These are phyloP conservation scores for Upupa epops DNA, from an alignment of 2,113 vertebrate species.

Conservation along the genomic window DNA sequence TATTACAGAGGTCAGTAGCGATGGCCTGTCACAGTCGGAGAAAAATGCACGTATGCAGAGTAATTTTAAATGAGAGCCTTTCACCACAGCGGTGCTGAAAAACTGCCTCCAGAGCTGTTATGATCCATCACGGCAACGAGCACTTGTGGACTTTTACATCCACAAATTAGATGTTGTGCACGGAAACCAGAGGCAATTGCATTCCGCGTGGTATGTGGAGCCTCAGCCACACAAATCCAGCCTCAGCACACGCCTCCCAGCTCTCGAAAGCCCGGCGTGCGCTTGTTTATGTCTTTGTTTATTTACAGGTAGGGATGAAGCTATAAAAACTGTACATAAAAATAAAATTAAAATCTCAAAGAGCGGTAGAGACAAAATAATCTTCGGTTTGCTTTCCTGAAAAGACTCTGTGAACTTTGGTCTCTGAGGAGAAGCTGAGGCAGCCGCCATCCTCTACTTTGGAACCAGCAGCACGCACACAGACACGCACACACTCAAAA, in stretches of 20 bases:
- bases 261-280: neutral
- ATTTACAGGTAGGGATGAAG: neutral
- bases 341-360: neutral
- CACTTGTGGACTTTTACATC: constrained; percentile 8
- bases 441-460: neutral
- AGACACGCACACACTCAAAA: neutral
- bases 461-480: accelerated
- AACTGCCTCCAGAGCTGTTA: constrained; percentile 49
- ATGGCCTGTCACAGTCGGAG: neutral
- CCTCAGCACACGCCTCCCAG: neutral
- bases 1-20: constrained; percentile 4
- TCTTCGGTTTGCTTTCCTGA: neutral
- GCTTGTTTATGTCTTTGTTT: neutral
- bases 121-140: constrained; percentile 40
- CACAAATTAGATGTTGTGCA: constrained; percentile 17
- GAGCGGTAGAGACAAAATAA: neutral
- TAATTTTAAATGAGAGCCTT: constrained; percentile 57
- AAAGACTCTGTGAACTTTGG: neutral
- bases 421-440: neutral
- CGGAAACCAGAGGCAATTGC: neutral
- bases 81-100: neutral
- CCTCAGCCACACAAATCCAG: neutral
- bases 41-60: constrained; percentile 8
- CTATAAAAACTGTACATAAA: neutral
- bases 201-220: neutral